Evolutionary conservation across 2,888 invertebrate species (phyloP), one percentile per base, ranked within the genome.

Genomic region (Phasia obesa): DNA sequence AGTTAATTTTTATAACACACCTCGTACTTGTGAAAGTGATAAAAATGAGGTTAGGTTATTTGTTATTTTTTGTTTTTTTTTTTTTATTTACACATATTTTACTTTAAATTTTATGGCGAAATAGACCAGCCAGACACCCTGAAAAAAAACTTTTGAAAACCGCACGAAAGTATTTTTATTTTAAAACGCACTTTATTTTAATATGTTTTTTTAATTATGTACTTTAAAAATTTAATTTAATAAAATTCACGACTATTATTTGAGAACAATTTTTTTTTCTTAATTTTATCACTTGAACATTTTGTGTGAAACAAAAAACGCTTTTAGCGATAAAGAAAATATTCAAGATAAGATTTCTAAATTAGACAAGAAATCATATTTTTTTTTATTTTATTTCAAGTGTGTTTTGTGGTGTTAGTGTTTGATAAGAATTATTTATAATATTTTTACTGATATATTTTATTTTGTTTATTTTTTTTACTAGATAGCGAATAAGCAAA

Each of bases 341-440:
- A 6, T 76, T 60, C 49, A 51, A 69, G 76, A 77, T 77, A 77
- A 77, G 76, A 69, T 69, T 60, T 44, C 27, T 31, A 67, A 76
- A 42, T 51, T 27, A 60, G 17, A 76, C 69, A 53, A 53, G 53
- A 31, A 69, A 42, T 44, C 17, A 49, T n/a, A n/a, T n/a, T n/a
- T n/a, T n/a, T 67, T 42, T 67, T 21, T 60, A 9, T 42, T 35
- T 21, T 19, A 25, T 53, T 25, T 4, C 44, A 27, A 17, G 35
- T 35, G 35, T 35, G 27, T 47, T 55, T 44, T 38, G 35, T 23
- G 59, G 59, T 51, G 49, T 31, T 59, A 15, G 47, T 47, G 5
- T 27, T 64, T 64, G 64, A 74, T 74, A 74, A 74, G 44, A n/a
- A n/a, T n/a, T n/a, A n/a, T n/a, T n/a, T n/a, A n/a, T n/a, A n/a